These are phyloP conservation scores for Rotaria macrura DNA, from an alignment of 2,888 invertebrate species.

Conservation along the genomic window DNA sequence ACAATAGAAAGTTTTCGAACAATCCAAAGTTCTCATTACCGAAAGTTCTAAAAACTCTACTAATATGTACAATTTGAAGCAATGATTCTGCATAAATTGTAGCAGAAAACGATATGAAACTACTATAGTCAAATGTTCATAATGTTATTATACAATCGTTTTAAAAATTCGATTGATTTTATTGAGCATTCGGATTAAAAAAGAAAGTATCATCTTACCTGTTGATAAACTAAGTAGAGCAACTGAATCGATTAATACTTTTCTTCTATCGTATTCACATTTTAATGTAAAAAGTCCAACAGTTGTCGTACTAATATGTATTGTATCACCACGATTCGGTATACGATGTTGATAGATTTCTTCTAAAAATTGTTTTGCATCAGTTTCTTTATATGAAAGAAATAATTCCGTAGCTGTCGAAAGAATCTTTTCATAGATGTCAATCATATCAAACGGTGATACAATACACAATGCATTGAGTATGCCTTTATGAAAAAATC, in stretches of 20 bases:
- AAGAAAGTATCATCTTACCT: neutral
- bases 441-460: neutral
- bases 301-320: neutral
- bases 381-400: constrained; percentile 16
- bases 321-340: constrained; percentile 29
- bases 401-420: neutral
- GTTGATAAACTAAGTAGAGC: neutral
- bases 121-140: no score
- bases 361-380: constrained; percentile 19
- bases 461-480: neutral
- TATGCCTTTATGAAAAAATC: neutral
- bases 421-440: neutral
- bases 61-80: no score
- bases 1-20: no score
- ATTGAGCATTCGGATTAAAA: neutral
- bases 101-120: no score
- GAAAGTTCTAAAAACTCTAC: no score
- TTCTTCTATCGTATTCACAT: constrained; percentile 13
- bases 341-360: constrained; percentile 25
- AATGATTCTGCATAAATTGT: no score
- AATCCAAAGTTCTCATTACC: no score
- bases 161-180: no score
- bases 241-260: neutral
- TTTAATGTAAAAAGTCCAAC: neutral
- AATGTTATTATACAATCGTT: no score